A percentile compares a stretch with the other conserved stretches of the same genome.
Conservation (phyloP, 2,888 invertebrate genomes). For the Oscheius sp. region DNA sequence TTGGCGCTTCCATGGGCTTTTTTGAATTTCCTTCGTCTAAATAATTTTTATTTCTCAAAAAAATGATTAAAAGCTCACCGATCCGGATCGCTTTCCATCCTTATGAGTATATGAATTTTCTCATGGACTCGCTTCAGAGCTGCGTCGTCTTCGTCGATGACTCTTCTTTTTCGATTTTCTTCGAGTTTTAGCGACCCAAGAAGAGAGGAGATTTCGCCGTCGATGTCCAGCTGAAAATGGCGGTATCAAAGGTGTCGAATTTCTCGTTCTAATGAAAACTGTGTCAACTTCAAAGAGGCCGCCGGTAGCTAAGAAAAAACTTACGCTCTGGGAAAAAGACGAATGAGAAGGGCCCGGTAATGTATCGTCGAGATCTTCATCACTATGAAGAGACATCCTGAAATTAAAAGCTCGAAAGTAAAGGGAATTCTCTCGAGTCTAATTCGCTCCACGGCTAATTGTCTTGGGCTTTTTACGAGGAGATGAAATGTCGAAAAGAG, state of each 20-base stretch:
- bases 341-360: constrained; percentile 21
- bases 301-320: not conserved
- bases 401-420: not conserved
- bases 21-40: constrained; percentile 36
- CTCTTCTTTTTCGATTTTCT: constrained; percentile 26
- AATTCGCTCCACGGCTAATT: no score
- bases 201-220: constrained; percentile 10
- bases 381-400: constrained; percentile 20
- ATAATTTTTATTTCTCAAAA: constrained; percentile 2
- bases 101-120: constrained; percentile 35
- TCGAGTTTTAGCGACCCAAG: constrained; percentile 40
- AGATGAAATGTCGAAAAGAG: no score
- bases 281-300: not conserved
- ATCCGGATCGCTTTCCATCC: constrained; percentile 34
- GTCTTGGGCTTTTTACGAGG: no score
- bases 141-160: constrained; percentile 40
- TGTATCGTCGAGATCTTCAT: constrained; percentile 22
- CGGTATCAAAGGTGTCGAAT: not conserved
- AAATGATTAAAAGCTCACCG: constrained; percentile 25
- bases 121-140: constrained; percentile 40
- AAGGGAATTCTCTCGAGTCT: no score
- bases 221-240: constrained; percentile 16
- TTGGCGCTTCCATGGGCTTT: constrained; percentile 46
- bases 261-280: not conserved
- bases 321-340: not conserved